Percentiles rank a stretch among this genome's conserved stretches.
These are phyloP conservation scores for Agrenia bidenticulata DNA, from an alignment of 2,888 invertebrate genomes.

Conservation along the genomic window DNA sequence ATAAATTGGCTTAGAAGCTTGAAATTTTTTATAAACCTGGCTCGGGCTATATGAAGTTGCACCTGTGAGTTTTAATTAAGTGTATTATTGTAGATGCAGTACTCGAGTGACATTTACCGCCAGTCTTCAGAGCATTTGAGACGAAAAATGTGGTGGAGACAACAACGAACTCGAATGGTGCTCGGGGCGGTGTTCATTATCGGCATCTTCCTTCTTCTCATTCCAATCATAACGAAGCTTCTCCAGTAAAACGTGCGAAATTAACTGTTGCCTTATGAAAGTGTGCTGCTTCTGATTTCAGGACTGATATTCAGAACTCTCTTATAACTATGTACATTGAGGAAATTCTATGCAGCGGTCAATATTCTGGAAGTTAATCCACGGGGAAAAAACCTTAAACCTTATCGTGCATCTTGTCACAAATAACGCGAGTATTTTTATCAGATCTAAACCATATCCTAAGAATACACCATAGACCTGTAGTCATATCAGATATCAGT, in stretches of 20 bases:
- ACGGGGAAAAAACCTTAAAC: too few relatives aligned
- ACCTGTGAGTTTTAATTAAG: constrained; percentile 7
- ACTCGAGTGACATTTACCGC: constrained; percentile 49
- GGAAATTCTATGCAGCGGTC: neutral
- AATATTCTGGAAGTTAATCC: too few relatives aligned
- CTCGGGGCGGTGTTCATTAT: constrained; percentile 46
- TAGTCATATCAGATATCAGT: too few relatives aligned
- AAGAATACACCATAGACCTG: too few relatives aligned
- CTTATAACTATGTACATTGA: constrained; percentile 5
- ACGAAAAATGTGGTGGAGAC: constrained; percentile 49
- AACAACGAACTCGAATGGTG: constrained; percentile 45
- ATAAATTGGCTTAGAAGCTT: too few relatives aligned
- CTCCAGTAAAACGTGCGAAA: constrained; percentile 31
- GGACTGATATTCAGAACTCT: constrained; percentile 13
- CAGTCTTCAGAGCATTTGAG: constrained; percentile 48
- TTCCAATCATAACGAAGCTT: constrained; percentile 44
- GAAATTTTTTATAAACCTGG: neutral
- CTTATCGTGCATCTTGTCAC: too few relatives aligned
- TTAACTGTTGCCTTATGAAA: constrained; percentile 21
- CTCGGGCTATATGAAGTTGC: neutral
- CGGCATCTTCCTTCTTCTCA: constrained; percentile 37
- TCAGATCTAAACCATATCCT: too few relatives aligned
- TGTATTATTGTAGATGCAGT: constrained; percentile 37
- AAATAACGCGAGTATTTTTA: too few relatives aligned
- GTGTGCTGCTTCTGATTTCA: constrained; percentile 14